A percentile compares a stretch with the other conserved stretches of the same genome.
Conservation (phyloP, 92 coral and sea anemone species). For the Actinernus sp. region DNA sequence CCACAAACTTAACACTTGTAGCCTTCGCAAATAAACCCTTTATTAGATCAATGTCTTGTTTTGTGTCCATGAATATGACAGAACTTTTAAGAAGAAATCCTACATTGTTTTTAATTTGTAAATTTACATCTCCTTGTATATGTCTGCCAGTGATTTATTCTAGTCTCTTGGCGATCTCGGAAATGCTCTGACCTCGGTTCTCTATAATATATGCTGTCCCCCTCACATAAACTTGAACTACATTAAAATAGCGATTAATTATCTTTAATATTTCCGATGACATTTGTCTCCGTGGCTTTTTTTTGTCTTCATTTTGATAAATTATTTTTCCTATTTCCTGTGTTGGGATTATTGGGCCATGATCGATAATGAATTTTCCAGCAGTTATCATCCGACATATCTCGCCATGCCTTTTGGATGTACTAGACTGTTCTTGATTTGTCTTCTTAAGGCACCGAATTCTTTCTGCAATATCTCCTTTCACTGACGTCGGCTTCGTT, state of each 20-base stretch:
- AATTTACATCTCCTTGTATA: constrained; percentile 2
- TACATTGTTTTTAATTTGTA: constrained; percentile 4
- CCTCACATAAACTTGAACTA: too few relatives aligned
- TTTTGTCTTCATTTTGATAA: not conserved
- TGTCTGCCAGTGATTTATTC: not conserved
- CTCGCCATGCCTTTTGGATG: not conserved
- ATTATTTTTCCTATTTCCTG: not conserved
- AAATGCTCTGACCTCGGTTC: not conserved
- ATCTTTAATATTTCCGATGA: not conserved
- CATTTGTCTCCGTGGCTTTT: not conserved
- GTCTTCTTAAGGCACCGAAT: not conserved
- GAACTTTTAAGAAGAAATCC: constrained; percentile 11
- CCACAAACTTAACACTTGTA: constrained; percentile 31
- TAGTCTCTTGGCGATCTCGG: not conserved
- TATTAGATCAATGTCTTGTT: constrained; percentile 21
- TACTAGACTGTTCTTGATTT: not conserved
- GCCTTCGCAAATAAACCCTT: constrained; percentile 30
- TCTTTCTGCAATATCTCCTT: not conserved
- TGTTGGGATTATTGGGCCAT: not conserved
- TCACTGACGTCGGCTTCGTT: not conserved
- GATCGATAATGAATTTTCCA: not conserved
- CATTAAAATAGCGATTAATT: not conserved
- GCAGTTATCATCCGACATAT: not conserved
- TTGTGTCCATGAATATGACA: constrained; percentile 29
- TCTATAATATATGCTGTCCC: not conserved